These are phyloP conservation scores for Teleiodes luculella DNA, from an alignment of 2,888 invertebrate genomes.

Conservation along the genomic window DNA sequence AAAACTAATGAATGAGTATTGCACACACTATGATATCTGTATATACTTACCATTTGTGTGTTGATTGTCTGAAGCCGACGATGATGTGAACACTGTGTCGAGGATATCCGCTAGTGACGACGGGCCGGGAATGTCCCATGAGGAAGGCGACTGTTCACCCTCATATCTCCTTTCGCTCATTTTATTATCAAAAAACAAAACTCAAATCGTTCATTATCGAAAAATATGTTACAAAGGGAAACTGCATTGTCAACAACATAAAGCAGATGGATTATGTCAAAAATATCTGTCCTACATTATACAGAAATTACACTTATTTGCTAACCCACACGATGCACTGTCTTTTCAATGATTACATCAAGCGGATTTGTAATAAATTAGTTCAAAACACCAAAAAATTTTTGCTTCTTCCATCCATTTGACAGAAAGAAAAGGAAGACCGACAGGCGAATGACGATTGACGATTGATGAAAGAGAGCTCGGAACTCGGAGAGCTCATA, in stretches of 20 bases:
- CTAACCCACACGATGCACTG: not conserved
- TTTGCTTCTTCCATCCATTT: too few species aligned
- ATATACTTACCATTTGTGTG: slow-evolving; percentile 54
- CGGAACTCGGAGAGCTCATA: too few species aligned
- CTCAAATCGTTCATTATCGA: slow-evolving; percentile 20
- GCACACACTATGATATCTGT: too few species aligned
- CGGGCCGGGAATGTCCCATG: slow-evolving; percentile 69
- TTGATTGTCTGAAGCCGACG: slow-evolving; percentile 63
- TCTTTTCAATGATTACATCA: too few species aligned
- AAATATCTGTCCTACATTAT: not conserved
- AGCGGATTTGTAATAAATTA: too few species aligned
- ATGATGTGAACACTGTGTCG: slow-evolving; percentile 81
- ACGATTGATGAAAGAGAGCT: too few species aligned
- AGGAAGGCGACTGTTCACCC: slow-evolving; percentile 55
- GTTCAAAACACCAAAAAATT: too few species aligned
- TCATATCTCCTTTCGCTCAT: slow-evolving; percentile 68
- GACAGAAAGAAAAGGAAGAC: not conserved
- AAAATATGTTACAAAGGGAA: slow-evolving; percentile 27
- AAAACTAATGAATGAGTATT: too few species aligned
- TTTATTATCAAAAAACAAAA: slow-evolving; percentile 27
- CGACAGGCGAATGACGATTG: not conserved
- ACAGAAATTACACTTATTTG: not conserved
- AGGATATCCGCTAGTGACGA: slow-evolving; percentile 81
- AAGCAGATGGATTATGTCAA: not conserved
- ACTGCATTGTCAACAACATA: slow-evolving; percentile 33